Evolutionary conservation across 2,113 vertebrate genomes (phyloP), one percentile per base, ranked within the genome.

Genomic region (Tamias sibiricus): DNA sequence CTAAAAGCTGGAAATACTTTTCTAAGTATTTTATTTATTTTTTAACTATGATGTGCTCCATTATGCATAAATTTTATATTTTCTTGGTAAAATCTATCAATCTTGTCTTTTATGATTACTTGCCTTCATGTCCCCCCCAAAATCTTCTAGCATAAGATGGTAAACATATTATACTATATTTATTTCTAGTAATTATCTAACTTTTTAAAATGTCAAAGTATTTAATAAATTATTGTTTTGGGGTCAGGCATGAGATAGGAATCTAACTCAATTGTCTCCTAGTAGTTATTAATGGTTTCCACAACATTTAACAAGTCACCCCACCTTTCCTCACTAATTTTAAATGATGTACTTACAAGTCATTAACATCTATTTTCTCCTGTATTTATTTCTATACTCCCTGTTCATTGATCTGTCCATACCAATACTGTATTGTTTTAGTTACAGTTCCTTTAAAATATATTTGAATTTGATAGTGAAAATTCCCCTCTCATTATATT

Each of bases 11-110:
- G n/a, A 86, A 95, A 82, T 66, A 84, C 66, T 93, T 88, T 87
- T 94, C 68, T 90, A 75, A 87, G n/a, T n/a, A 24, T 82, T 82
- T 37, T 74, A 20, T 52, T 91, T 83, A 62, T 59, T 96, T 92
- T 82, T 87, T 22, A 49, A 83, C 72, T 75, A 44, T 59, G 14
- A 26, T 91, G 11, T 72, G 2, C 28, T 87, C 12, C 74, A 47
- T 80, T 3, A 68, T 40, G 93, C 2, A 87, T n/a, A 90, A 44
- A 77, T 66, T 93, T 52, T 66, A 30, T 52, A 69, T 85, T 30
- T 90, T 81, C 66, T 57, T 64, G 6, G 6, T 66, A 79, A 94
- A 87, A 37, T 69, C 35, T 72, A 64, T 79, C 35, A 83, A 4
- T 68, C 12, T 87, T 88, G 5, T 68, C 4, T 24, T 87, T 95